A percentile compares a stretch with the other conserved stretches of the same genome.
These are phyloP conservation scores for Aptenodytes patagonicus DNA, from an alignment of 2,113 vertebrate genomes.

Conservation along the genomic window DNA sequence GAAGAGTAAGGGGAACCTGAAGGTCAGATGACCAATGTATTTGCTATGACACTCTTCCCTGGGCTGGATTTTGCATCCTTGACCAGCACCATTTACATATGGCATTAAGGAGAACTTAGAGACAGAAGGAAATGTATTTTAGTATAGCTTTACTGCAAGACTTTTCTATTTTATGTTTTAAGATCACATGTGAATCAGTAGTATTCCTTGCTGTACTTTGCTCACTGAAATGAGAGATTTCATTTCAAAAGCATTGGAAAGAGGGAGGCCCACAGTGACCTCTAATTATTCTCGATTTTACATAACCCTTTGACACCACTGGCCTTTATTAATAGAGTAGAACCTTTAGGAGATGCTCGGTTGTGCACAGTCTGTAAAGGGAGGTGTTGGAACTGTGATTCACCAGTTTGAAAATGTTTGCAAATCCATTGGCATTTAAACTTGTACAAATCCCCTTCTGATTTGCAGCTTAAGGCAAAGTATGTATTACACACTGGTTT, in stretches of 20 bases:
- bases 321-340: neutral
- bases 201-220: neutral
- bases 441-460: neutral
- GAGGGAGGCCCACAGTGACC: neutral
- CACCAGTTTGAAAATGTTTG: neutral
- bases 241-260: neutral
- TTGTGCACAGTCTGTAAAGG: neutral
- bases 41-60: neutral
- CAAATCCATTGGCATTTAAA: neutral
- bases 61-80: neutral
- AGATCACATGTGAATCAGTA: neutral
- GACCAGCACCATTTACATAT: neutral
- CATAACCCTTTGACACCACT: neutral
- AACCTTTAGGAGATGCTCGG: neutral
- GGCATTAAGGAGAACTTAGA: neutral
- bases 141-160: neutral
- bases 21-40: neutral
- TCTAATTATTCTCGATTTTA: neutral
- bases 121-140: neutral
- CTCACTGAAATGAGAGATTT: neutral
- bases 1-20: neutral
- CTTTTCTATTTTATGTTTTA: neutral
- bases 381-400: neutral
- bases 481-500: neutral
- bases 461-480: neutral